Evolutionary conservation across 1,140 invertebrate genomes (phyloP).

Genomic region (Heliconius hermathena): DNA sequence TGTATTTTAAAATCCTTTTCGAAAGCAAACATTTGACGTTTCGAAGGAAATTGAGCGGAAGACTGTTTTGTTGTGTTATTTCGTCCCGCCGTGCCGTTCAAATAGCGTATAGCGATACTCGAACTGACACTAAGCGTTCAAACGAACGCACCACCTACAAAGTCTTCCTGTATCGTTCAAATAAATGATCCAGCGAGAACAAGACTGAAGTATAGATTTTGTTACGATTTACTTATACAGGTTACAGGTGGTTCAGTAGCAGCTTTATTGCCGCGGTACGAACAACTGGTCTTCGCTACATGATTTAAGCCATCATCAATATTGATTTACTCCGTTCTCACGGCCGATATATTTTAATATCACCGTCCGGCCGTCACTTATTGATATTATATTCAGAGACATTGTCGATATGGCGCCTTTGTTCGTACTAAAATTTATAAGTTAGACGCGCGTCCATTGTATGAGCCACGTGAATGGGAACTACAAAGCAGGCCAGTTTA

Average conservation of each 20-base stretch:
- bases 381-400: conserved; percentile 68
- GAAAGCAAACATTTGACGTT: conserved; percentile 78
- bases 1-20: conserved; percentile 78
- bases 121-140: conserved; percentile 31
- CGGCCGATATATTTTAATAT: conserved; percentile 76
- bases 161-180: conserved; percentile 22
- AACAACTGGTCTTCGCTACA: conserved; percentile 47
- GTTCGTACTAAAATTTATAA: conserved; percentile 79
- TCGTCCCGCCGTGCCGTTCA: conserved; percentile 26
- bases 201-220: conserved; percentile 34
- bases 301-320: conserved; percentile 68
- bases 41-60: conserved; percentile 71
- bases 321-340: conserved; percentile 73
- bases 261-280: conserved; percentile 41
- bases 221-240: conserved; percentile 25
- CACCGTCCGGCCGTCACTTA: conserved; percentile 61
- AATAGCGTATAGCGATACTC: conserved; percentile 32
- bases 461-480: conserved; percentile 51
- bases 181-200: conserved; percentile 1
- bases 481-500: conserved; percentile 74
- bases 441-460: conserved; percentile 77
- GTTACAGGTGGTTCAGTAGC: conserved; percentile 53
- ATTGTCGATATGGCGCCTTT: conserved; percentile 78
- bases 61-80: conserved; percentile 55
- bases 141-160: conserved; percentile 35